Evolutionary conservation across 2,888 invertebrate species (phyloP).

Genomic region (Incurvaria masculella): DNA sequence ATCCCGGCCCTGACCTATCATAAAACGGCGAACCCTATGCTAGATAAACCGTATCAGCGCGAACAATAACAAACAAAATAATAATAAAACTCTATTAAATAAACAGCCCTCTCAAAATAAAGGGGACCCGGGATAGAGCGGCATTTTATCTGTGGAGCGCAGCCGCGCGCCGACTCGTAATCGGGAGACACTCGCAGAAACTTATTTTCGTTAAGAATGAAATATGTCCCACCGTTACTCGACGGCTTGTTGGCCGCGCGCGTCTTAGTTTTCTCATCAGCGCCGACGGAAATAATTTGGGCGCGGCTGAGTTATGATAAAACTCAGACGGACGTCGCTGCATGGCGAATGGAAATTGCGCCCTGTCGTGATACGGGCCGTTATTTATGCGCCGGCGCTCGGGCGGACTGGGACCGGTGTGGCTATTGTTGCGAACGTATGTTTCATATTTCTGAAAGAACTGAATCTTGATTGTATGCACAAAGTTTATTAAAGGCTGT

Average conservation of each 20-base stretch:
- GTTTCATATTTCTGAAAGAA: too few relatives aligned
- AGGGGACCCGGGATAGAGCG: constrained; percentile 24
- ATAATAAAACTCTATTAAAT: not conserved
- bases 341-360: constrained; percentile 55
- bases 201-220: constrained; percentile 57
- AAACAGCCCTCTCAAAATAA: not conserved
- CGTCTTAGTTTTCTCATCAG: constrained; percentile 56
- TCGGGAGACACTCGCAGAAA: constrained; percentile 45
- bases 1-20: not conserved
- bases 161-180: constrained; percentile 31
- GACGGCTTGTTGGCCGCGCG: constrained; percentile 52
- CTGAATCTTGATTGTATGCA: too few relatives aligned
- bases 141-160: constrained; percentile 52
- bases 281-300: constrained; percentile 54
- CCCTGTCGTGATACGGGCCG: constrained; percentile 49
- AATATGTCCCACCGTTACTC: constrained; percentile 53
- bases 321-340: constrained; percentile 55
- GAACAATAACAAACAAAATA: not conserved
- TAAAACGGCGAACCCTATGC: not conserved
- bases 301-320: constrained; percentile 57
- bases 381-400: constrained; percentile 31
- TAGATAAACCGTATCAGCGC: not conserved
- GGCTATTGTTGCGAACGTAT: not conserved
- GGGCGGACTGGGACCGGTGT: not conserved
- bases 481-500: too few relatives aligned